Evolutionary conservation across 2,888 invertebrate species (phyloP).

Genomic region (Amphiduros pacificus): DNA sequence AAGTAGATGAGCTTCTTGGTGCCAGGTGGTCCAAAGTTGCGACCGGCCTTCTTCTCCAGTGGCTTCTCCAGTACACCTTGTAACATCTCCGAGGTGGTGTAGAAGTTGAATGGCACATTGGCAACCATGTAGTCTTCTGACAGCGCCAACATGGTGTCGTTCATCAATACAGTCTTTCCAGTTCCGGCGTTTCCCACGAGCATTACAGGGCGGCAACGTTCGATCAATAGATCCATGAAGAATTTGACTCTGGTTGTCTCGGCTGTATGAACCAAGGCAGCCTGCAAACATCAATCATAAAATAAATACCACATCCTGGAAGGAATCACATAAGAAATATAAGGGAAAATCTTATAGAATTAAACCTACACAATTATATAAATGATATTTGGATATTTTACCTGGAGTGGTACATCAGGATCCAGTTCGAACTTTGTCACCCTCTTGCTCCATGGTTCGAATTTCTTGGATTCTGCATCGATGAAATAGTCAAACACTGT

Average conservation of each 20-base stretch:
- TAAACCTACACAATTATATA: neutral
- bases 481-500: slow-evolving; percentile 95
- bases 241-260: slow-evolving; percentile 88
- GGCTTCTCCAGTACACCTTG: slow-evolving; percentile 87
- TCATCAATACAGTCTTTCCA: slow-evolving; percentile 92
- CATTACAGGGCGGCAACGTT: slow-evolving; percentile 89
- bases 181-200: slow-evolving; percentile 86
- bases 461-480: slow-evolving; percentile 86
- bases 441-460: slow-evolving; percentile 85
- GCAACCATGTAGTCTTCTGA: slow-evolving; percentile 82
- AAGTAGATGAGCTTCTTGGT: slow-evolving; percentile 92
- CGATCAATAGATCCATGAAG: slow-evolving; percentile 87
- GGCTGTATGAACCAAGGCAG: slow-evolving; percentile 87
- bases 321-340: too few species aligned
- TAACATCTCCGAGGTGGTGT: slow-evolving; percentile 75
- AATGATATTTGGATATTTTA: slow-evolving; percentile 44
- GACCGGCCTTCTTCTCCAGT: slow-evolving; percentile 92
- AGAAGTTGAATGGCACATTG: slow-evolving; percentile 94
- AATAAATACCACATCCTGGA: too few species aligned
- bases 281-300: too few species aligned
- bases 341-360: too few species aligned
- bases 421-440: slow-evolving; percentile 89
- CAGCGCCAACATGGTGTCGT: slow-evolving; percentile 77
- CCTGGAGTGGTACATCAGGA: slow-evolving; percentile 85
- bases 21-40: slow-evolving; percentile 94